Conservation (phyloP, 2,113 vertebrate species). For the Pleuronectes platessa region DNA sequence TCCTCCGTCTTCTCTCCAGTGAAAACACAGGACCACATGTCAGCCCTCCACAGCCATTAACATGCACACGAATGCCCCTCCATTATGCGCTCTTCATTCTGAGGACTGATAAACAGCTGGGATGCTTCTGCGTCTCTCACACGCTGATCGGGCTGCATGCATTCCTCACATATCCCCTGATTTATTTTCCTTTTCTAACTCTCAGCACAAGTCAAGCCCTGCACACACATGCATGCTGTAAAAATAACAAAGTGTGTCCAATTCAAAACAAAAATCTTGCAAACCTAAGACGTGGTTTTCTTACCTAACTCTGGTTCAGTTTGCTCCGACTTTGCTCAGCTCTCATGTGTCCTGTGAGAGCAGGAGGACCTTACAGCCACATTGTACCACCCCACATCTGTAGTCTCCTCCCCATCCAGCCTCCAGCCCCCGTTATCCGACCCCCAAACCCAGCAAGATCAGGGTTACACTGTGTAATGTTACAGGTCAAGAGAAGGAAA, state of each 20-base stretch:
- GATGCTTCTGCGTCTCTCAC: neutral
- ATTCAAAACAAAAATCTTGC: neutral
- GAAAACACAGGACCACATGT: conserved; percentile 74
- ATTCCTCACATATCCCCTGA: neutral
- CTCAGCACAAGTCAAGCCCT: neutral
- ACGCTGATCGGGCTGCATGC: neutral
- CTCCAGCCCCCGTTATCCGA: conserved; percentile 32
- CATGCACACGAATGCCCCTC: conserved; percentile 19
- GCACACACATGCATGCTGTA: neutral
- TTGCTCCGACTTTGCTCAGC: conserved; percentile 63
- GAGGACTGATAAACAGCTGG: too few relatives aligned
- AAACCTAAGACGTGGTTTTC: neutral
- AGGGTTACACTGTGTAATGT: neutral
- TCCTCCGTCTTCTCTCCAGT: conserved; percentile 68
- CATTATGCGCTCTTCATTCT: neutral
- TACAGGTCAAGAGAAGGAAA: neutral
- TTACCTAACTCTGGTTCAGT: conserved; percentile 70
- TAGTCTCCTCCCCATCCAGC: conserved; percentile 75
- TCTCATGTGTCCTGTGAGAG: conserved; percentile 71
- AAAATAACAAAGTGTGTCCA: neutral
- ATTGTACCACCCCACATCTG: conserved; percentile 69
- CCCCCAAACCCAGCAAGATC: conserved; percentile 1
- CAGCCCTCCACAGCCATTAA: conserved; percentile 49
- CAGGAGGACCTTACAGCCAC: conserved; percentile 67
- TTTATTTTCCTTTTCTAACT: neutral